Evolutionary conservation across 2,113 vertebrate genomes (phyloP).

Genomic region (Pelodiscus sinensis): DNA sequence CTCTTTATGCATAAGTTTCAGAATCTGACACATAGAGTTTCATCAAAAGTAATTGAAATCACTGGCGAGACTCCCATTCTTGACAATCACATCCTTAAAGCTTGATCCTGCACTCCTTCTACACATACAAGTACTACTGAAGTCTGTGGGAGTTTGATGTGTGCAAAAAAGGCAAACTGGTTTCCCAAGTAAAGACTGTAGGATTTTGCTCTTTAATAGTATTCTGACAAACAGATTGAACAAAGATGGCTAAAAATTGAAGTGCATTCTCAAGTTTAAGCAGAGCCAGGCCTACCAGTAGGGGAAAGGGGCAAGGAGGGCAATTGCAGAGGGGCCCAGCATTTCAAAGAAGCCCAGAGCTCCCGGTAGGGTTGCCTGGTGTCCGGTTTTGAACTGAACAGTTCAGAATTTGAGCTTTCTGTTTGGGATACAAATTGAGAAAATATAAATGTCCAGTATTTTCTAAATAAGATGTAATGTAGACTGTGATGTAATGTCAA

Average conservation of each 20-base stretch:
- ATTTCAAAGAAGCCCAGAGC: too few species aligned
- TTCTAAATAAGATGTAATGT: too few species aligned
- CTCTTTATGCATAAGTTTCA: not conserved
- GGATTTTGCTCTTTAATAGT: not conserved
- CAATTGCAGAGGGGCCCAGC: too few species aligned
- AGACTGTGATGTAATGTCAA: too few species aligned
- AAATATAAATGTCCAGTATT: too few species aligned
- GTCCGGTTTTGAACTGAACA: too few species aligned
- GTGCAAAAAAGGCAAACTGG: not conserved
- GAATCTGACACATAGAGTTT: not conserved
- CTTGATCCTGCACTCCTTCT: not conserved
- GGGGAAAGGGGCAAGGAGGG: too few species aligned
- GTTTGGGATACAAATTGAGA: too few species aligned
- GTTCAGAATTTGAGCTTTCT: too few species aligned
- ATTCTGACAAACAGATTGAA: not conserved
- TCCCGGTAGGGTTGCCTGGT: too few species aligned
- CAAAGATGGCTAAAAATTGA: rapidly evolving
- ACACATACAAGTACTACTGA: rapidly evolving
- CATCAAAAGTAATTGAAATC: not conserved
- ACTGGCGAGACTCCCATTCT: not conserved
- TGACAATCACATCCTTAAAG: not conserved
- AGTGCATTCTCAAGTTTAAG: not conserved
- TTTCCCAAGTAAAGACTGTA: not conserved
- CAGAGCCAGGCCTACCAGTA: not conserved
- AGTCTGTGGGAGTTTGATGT: not conserved